These are phyloP conservation scores for Cydia fagiglandana DNA, from an alignment of 1,140 invertebrate genomes.

Conservation along the genomic window DNA sequence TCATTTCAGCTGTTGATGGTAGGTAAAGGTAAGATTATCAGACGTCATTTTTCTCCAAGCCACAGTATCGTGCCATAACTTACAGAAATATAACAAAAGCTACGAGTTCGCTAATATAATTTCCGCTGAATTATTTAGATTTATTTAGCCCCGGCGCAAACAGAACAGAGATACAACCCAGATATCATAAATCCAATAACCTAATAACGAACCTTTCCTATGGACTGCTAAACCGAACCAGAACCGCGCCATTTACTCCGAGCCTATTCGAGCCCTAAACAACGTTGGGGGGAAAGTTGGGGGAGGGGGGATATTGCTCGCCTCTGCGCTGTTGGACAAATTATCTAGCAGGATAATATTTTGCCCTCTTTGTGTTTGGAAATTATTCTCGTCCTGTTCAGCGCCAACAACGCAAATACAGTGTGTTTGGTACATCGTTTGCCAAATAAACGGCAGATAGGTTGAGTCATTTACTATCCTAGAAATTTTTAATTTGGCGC, in stretches of 20 bases:
- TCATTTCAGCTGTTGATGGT: too few relatives aligned
- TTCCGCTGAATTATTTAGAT: too few relatives aligned
- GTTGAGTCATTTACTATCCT: too few relatives aligned
- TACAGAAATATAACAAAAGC: too few relatives aligned
- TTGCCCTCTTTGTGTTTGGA: neutral
- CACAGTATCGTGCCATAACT: too few relatives aligned
- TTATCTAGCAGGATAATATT: conserved; percentile 1
- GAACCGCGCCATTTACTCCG: neutral
- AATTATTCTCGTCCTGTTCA: neutral
- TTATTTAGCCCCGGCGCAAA: too few relatives aligned
- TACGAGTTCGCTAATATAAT: too few relatives aligned
- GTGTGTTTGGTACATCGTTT: too few relatives aligned
- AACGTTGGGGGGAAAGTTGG: neutral
- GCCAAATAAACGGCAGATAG: too few relatives aligned
- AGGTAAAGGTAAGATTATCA: too few relatives aligned
- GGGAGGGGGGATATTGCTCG: neutral
- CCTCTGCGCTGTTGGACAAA: neutral
- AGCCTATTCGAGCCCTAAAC: conserved; percentile 1
- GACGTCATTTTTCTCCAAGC: too few relatives aligned
- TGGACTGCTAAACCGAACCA: neutral
- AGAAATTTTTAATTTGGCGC: too few relatives aligned
- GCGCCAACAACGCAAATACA: neutral
- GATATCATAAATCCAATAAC: neutral
- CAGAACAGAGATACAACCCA: neutral
- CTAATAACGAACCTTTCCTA: neutral